A percentile compares a stretch with the other conserved stretches of the same genome.
Evolutionary conservation across 2,797 vertebrate genomes (phyloP).

Genomic region (Scarus forsteni): DNA sequence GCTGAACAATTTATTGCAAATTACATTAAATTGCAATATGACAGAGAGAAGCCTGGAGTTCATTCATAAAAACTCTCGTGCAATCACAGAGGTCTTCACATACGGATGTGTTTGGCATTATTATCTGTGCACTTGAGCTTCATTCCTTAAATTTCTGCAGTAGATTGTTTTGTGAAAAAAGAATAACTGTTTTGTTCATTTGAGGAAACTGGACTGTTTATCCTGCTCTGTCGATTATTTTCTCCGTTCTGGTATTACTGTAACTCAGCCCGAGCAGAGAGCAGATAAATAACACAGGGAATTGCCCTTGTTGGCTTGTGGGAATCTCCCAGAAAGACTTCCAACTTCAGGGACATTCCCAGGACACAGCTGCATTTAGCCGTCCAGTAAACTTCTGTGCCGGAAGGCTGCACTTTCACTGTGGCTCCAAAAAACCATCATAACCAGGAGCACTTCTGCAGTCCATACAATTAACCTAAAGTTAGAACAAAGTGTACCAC

Average conservation of each 20-base stretch:
- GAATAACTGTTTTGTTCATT: conserved; percentile 30
- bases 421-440: conserved; percentile 33
- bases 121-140: background rate
- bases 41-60: too few relatives aligned
- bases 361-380: conserved; percentile 69
- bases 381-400: conserved; percentile 52
- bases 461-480: conserved; percentile 17
- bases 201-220: conserved; percentile 22
- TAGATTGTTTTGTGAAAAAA: background rate
- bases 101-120: too few relatives aligned
- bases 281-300: conserved; percentile 65
- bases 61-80: conserved; percentile 38
- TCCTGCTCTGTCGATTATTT: conserved; percentile 15
- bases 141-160: conserved; percentile 8
- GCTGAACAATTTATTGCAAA: too few relatives aligned
- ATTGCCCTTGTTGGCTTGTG: conserved; percentile 72
- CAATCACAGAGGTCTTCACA: too few relatives aligned
- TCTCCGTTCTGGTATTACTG: conserved; percentile 42
- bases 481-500: conserved; percentile 1
- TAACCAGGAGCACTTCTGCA: conserved; percentile 13
- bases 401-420: conserved; percentile 40
- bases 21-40: too few relatives aligned
- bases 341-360: conserved; percentile 80
- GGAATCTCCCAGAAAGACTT: conserved; percentile 77
- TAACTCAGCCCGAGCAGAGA: conserved; percentile 25